Evolutionary conservation across 2,888 invertebrate genomes (phyloP).

Genomic region (Amaurobius ferox): DNA sequence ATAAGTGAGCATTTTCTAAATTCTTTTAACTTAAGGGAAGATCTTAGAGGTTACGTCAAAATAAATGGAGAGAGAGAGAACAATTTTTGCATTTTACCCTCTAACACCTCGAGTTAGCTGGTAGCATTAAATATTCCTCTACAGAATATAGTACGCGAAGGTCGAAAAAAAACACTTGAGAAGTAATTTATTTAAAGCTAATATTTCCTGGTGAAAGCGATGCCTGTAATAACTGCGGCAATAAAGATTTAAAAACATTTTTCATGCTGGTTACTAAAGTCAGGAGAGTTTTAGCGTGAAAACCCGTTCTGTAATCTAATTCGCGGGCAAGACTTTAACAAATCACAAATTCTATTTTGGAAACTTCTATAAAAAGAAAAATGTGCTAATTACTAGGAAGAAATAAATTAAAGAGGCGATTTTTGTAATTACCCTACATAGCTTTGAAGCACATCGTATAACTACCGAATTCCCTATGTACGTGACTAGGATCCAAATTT

Average conservation of each 20-base stretch:
- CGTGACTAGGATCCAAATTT: constrained; percentile 4
- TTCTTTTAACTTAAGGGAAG: background rate
- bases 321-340: background rate
- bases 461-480: constrained; percentile 19
- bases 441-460: constrained; percentile 30
- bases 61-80: background rate
- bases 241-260: background rate
- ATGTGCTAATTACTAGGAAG: constrained; percentile 56
- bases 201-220: background rate
- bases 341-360: constrained; percentile 26
- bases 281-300: background rate
- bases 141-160: background rate
- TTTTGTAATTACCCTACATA: constrained; percentile 50
- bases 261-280: background rate
- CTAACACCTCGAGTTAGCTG: background rate
- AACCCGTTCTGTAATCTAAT: background rate
- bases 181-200: background rate
- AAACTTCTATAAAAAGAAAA: constrained; percentile 32
- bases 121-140: background rate
- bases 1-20: background rate
- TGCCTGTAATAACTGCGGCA: background rate
- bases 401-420: constrained; percentile 58
- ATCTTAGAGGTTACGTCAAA: background rate
- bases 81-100: background rate
- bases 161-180: background rate